Base-by-base conservation (phyloP, 1,140 invertebrate genomes). In the Tribolium madens region DNA sequence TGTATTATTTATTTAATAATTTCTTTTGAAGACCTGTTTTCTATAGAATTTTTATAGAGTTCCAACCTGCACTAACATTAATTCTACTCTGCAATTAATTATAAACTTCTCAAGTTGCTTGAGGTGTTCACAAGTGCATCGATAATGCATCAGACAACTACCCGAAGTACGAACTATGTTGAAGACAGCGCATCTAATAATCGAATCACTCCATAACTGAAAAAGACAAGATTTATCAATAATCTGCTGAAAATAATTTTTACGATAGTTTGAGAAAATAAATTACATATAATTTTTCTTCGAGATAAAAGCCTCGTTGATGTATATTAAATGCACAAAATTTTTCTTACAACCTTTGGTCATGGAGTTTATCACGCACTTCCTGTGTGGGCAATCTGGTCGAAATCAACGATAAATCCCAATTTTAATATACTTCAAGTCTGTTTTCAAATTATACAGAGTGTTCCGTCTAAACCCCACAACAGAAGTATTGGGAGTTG, bases 131-230 rank as follows among this genome's bases (percentile, higher is more conserved):
- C 14, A 57, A 21, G 52, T 57, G 52, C 52, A 57, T 52, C 10
- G 50, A 52, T 57, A 57, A 57, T 57, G 52, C 52, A 57, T 18
- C n/a, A 57, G 15, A 26, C 52, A 50, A 7, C 48, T 50, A 17
- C 15, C 15, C 9, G 6, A 17, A 15, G 5, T 17, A 50, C 48
- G 15, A 50, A 50, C 14, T 7, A 50, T 50, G 48, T 50, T 12
- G 48, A 15, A 15, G n/a, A 13, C 15, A 50, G 12, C 10, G 15
- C 2, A 50, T 50, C 12, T 50, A 50, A 50, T 50, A 50, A 50
- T 50, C 42, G 9, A 17, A n/a, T 14, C 13, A 50, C 15, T 50
- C 13, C 3, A 50, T 50, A 14, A 14, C 12, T 50, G 48, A n/a
- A 50, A n/a, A 50, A 4, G 36, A 42, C 36, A 42, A 42, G n/a